Conservation (phyloP, 2,888 invertebrate genomes). For the Coelinius sp. region DNA sequence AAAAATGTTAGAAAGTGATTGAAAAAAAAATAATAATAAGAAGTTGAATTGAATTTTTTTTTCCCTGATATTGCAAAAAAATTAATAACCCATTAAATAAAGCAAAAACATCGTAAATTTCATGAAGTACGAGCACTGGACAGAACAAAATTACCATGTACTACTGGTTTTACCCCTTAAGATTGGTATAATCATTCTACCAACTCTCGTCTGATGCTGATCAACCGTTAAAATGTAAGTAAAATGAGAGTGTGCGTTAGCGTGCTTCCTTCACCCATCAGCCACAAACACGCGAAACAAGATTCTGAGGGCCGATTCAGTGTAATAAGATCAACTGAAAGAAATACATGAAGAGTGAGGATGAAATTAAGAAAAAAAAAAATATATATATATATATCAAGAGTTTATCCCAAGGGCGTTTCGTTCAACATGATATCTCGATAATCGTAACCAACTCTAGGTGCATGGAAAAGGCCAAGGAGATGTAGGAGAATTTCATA, state of each 20-base stretch:
- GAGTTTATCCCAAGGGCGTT: constrained; percentile 1
- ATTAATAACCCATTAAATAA: not conserved
- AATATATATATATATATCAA: not conserved
- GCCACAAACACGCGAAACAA: constrained; percentile 31
- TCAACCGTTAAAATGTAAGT: constrained; percentile 3
- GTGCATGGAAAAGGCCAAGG: not conserved
- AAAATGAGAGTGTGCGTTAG: constrained; percentile 6
- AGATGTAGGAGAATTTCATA: not conserved
- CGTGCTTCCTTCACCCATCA: constrained; percentile 20
- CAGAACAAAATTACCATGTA: not conserved
- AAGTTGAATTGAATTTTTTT: not conserved
- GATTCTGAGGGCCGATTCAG: constrained; percentile 26
- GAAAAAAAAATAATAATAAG: too few species aligned
- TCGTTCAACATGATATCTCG: constrained; percentile 18
- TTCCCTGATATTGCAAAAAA: not conserved
- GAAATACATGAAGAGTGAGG: not conserved
- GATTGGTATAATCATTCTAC: constrained; percentile 7
- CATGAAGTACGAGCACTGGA: not conserved
- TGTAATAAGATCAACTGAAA: constrained; percentile 14
- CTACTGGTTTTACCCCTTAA: constrained; percentile 20
- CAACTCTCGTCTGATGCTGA: not conserved
- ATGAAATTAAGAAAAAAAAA: not conserved
- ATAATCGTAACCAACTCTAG: constrained; percentile 5
- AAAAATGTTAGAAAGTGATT: too few species aligned
- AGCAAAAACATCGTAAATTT: not conserved